Percentiles rank a stretch among this genome's conserved stretches.
These are phyloP conservation scores for Sylvia atricapilla DNA, from an alignment of 2,113 vertebrate species.

Conservation along the genomic window DNA sequence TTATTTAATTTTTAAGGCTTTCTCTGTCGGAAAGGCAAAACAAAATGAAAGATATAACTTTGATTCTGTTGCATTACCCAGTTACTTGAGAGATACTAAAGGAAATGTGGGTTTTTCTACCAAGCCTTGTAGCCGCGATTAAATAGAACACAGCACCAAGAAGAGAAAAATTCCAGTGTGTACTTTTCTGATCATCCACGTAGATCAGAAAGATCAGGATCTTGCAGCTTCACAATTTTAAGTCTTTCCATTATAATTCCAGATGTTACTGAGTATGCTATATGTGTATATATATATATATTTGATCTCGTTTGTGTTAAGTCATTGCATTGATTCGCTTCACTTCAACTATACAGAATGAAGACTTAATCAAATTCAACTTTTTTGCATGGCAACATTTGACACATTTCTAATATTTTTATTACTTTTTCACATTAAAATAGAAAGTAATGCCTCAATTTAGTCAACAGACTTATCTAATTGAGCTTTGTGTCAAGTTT, in stretches of 20 bases:
- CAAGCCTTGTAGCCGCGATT: not conserved
- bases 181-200: not conserved
- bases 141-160: not conserved
- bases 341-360: not conserved
- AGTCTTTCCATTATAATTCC: not conserved
- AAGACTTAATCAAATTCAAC: not conserved
- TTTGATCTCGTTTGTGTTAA: not conserved
- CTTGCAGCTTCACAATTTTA: not conserved
- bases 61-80: not conserved
- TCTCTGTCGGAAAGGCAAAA: not conserved
- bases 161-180: not conserved
- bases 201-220: not conserved
- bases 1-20: not conserved
- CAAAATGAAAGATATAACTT: not conserved
- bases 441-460: not conserved
- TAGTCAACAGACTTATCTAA: not conserved
- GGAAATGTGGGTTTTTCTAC: not conserved
- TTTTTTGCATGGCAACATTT: not conserved
- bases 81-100: not conserved
- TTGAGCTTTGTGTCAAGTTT: not conserved
- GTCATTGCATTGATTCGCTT: not conserved
- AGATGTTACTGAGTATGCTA: not conserved
- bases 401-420: not conserved
- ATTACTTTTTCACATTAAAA: not conserved
- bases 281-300: not conserved